phyloP scores from a whole-genome alignment of 2,113 vertebrate species.

The Alexandromys fortis region DNA sequence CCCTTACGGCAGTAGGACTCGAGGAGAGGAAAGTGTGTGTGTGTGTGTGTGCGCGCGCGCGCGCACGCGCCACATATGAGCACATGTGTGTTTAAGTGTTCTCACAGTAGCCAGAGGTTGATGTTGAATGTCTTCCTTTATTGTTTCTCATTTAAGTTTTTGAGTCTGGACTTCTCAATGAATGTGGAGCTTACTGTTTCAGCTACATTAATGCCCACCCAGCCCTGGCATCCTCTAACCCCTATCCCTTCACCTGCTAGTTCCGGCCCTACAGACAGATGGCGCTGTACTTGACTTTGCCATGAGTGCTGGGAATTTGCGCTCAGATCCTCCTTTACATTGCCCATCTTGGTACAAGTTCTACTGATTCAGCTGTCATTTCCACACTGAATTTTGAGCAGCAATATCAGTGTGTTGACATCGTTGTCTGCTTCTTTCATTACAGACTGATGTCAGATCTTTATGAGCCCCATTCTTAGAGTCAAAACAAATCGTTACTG shows the following conservation, averaged over 20 bases:
- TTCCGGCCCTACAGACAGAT: neutral
- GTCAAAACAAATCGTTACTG: neutral
- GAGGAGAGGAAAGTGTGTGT: neutral
- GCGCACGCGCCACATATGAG: rapidly evolving
- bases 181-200: neutral
- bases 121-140: neutral
- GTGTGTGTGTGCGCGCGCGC: too few species aligned
- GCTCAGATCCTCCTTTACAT: neutral
- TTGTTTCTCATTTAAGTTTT: neutral
- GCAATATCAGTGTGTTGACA: neutral
- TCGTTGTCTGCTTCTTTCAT: neutral
- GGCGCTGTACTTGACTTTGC: neutral
- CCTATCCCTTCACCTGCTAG: neutral
- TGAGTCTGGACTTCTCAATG: neutral
- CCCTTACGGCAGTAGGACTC: neutral
- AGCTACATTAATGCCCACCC: too few species aligned
- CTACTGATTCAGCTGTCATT: neutral
- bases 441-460: neutral
- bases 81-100: neutral
- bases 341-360: neutral
- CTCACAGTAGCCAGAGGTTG: neutral
- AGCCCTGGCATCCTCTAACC: neutral
- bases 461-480: neutral
- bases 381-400: neutral
- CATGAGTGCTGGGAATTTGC: neutral